Evolutionary conservation across 1,140 invertebrate genomes (phyloP), one percentile per base, ranked within the genome.

Genomic region (Drosophila eugracilis): DNA sequence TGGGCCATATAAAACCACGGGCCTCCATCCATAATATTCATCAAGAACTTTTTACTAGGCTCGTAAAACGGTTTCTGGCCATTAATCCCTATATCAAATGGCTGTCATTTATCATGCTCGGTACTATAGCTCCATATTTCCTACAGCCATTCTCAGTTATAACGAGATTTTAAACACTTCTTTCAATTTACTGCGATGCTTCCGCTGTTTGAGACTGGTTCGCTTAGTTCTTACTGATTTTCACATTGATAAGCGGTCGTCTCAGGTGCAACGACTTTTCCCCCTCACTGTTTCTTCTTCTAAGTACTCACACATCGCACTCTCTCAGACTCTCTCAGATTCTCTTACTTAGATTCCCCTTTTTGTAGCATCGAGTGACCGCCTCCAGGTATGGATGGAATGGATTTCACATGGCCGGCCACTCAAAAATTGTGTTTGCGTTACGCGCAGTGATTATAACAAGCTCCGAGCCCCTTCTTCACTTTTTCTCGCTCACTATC

Each of bases 391-490:
- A 79, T 75, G 62, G 45, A 69, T 69, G 79, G 72, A 59, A 67
- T 69, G 79, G 66, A 66, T 84, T 84, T 84, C 79, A 83, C 79
- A 84, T 78, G 79, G 75, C 53, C 69, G 66, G 58, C 78, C 79
- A 86, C 80, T 85, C 80, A 85, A 85, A 86, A 86, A 80, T 80
- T 85, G 80, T 85, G 81, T 85, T 85, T 85, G 65, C 81, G 80
- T 86, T 85, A 85, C 81, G 81, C 80, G 80, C 77, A 53, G 80
- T 86, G 80, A 84, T 84, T 84, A 84, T 86, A 84, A 84, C 80
- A 59, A 85, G 80, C 65, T 67, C 10, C 10, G 15, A 42, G 45
- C 44, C 36, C 48, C 37, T 41, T 41, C 52, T 19, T 19, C 17
- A 34, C 37, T 30, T 22, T 42, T 54, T 42, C 60, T 28, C 12